These are phyloP conservation scores for Coptodon rendalli DNA, from an alignment of 2,113 vertebrate species.

Conservation along the genomic window DNA sequence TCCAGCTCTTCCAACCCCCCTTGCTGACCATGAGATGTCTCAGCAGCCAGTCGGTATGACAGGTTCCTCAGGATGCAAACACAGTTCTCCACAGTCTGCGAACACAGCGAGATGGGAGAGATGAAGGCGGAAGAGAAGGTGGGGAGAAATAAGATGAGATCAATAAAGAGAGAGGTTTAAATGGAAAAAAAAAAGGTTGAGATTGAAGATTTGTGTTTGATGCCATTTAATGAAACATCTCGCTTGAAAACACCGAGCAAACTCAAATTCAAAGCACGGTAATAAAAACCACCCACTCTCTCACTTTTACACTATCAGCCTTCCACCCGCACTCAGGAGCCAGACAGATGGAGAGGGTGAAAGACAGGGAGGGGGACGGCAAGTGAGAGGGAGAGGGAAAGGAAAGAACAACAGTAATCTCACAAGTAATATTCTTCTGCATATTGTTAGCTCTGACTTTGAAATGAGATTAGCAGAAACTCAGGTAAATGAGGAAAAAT, in stretches of 20 bases:
- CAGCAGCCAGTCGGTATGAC: slow-evolving; percentile 95
- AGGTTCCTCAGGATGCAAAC: slow-evolving; percentile 99
- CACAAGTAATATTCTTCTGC: slow-evolving; percentile 17
- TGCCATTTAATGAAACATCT: slow-evolving; percentile 27
- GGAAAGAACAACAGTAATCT: slow-evolving; percentile 1
- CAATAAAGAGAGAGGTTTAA: neutral
- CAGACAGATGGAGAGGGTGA: slow-evolving; percentile 1
- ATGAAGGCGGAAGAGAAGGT: neutral
- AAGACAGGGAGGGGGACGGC: neutral
- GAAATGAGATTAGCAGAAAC: slow-evolving; percentile 63
- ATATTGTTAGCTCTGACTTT: slow-evolving; percentile 58
- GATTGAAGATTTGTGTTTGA: slow-evolving; percentile 11
- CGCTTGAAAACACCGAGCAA: slow-evolving; percentile 11
- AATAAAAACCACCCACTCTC: slow-evolving; percentile 29
- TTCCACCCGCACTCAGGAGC: slow-evolving; percentile 5
- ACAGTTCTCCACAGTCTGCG: slow-evolving; percentile 98
- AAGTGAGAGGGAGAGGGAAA: neutral
- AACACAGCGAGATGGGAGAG: neutral
- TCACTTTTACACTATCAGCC: neutral
- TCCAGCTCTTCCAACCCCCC: slow-evolving; percentile 95
- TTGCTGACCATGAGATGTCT: slow-evolving; percentile 99
- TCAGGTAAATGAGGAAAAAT: slow-evolving; percentile 63
- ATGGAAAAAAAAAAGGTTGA: neutral
- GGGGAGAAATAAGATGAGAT: neutral
- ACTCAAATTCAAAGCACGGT: slow-evolving; percentile 18